Base-by-base conservation (phyloP, 1,140 invertebrate genomes). In the Eupristina koningsbergeri region DNA sequence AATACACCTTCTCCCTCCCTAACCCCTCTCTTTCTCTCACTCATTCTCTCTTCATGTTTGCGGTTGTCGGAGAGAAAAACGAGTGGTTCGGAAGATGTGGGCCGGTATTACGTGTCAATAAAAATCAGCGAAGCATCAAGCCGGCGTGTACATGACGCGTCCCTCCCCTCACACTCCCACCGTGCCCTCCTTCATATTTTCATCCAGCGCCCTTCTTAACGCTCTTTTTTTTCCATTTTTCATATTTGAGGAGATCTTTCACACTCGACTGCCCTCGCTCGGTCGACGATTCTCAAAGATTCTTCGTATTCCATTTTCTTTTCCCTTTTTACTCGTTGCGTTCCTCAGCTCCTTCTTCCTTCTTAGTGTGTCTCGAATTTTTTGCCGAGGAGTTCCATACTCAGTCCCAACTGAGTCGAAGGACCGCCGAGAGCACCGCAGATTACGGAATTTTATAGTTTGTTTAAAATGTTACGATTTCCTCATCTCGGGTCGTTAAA, bases 91-190 rank as follows among this genome's bases (percentile, higher is more conserved):
- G 50, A 61, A 77, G 50, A 47, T 81, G 84, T 86, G 85, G 69
- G 61, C 84, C 84, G 85, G 86, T 86, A 87, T 89, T 87, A 87
- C 87, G 83, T 87, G 86, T 88, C 86, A 88, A 89, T 89, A 89
- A 89, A 89, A 89, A 88, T 89, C 88, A 87, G 75, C 86, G 85
- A 82, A 86, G 86, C 88, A 69, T 81, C 71, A 34, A 73, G 69
- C 82, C 77, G 69, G 77, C 67, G 47, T 73, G 84, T 87, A 84
- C 79, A 76, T 76, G 64, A 86, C 86, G 86, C 85, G 83, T 86
- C 86, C 81, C 83, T 86, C 86, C 81, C 19, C 61, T 71, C 26
- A 39, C 26, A 22, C 36, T 71, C 81, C 39, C 39, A 81, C 67
- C 71, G n/a, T 76, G 47, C 80, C 50, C 63, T 73, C 80, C 50